phyloP scores from a whole-genome alignment of 1,140 invertebrate genomes.

The Antheraea pernyi region DNA sequence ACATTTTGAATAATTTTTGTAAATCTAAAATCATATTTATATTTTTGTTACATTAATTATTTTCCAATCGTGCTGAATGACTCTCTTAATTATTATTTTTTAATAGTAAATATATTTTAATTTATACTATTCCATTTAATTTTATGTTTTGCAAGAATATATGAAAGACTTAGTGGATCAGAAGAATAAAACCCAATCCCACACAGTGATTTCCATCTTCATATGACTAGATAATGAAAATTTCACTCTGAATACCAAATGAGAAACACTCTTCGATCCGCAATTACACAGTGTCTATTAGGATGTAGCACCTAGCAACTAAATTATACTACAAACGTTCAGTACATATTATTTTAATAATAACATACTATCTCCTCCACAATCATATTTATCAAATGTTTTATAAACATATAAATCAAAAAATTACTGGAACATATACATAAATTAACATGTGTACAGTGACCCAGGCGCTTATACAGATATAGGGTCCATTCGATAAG shows the following conservation, averaged over 20 bases:
- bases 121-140: background rate
- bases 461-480: background rate
- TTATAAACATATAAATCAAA: constrained; percentile 16
- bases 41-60: background rate
- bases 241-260: constrained; percentile 14
- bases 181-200: too few relatives aligned
- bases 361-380: constrained; percentile 4
- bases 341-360: background rate
- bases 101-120: background rate
- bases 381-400: constrained; percentile 19
- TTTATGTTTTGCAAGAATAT: background rate
- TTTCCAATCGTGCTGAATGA: background rate
- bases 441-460: constrained; percentile 1
- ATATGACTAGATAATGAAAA: constrained; percentile 27
- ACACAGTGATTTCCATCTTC: constrained; percentile 5
- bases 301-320: constrained; percentile 30
- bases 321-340: constrained; percentile 5
- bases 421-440: constrained; percentile 17
- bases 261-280: background rate
- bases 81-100: background rate
- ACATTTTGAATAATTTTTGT: too few relatives aligned
- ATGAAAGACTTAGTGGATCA: background rate
- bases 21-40: too few relatives aligned
- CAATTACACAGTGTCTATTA: constrained; percentile 13
- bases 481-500: background rate